A percentile compares a stretch with the other conserved stretches of the same genome.
These are phyloP conservation scores for Caenorhabditis panamensis DNA, from an alignment of 2,888 invertebrate species.

Conservation along the genomic window DNA sequence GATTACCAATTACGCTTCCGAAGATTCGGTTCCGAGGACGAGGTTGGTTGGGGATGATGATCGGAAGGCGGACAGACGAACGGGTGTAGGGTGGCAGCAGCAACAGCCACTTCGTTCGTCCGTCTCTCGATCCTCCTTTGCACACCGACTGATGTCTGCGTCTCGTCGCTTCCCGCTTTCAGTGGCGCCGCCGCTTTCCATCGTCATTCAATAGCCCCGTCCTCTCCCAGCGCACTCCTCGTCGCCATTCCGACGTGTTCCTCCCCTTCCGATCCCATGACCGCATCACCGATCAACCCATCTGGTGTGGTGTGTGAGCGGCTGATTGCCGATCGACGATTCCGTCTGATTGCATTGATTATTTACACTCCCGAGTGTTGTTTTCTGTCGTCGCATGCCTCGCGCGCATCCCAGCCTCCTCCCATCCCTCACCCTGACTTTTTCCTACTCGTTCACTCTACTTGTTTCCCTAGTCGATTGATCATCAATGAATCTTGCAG, in stretches of 20 bases:
- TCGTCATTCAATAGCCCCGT: constrained; percentile 37
- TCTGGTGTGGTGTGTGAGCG: background rate
- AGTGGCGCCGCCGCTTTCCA: constrained; percentile 17
- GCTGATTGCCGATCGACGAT: constrained; percentile 30
- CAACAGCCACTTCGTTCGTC: constrained; percentile 5
- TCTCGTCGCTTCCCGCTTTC: constrained; percentile 37
- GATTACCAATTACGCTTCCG: constrained; percentile 36
- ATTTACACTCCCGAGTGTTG: constrained; percentile 33
- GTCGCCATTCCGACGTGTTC: constrained; percentile 21
- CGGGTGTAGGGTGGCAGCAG: constrained; percentile 4
- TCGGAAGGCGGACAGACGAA: constrained; percentile 1
- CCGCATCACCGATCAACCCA: constrained; percentile 15
- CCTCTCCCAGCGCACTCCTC: constrained; percentile 11
- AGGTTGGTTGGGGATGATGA: constrained; percentile 23
- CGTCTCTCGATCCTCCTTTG: constrained; percentile 31
- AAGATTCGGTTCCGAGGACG: background rate
- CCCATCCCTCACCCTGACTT: background rate
- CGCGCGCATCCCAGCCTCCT: constrained; percentile 1
- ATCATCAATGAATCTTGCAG: constrained; percentile 10
- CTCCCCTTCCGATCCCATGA: constrained; percentile 38
- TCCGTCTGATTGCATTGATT: constrained; percentile 34
- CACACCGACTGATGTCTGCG: constrained; percentile 48
- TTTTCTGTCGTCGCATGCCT: background rate
- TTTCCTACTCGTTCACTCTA: constrained; percentile 1
- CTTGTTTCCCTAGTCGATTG: background rate